Evolutionary conservation across 2,888 invertebrate genomes (phyloP).

Genomic region (Lissocephala sabroskyi): DNA sequence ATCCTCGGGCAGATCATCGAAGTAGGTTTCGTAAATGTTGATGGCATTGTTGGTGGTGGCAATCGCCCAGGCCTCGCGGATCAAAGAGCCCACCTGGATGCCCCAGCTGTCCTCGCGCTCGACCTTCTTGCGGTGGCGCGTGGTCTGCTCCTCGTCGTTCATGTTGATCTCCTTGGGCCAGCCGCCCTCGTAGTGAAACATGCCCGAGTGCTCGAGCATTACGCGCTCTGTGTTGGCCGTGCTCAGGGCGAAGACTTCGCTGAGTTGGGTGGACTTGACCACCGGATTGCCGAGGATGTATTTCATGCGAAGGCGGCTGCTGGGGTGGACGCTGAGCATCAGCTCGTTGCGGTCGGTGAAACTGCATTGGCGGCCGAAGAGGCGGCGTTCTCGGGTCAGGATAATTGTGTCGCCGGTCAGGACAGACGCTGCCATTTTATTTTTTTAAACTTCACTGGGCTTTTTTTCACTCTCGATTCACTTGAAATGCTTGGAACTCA

Average conservation of each 20-base stretch:
- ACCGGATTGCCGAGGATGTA: slow-evolving; percentile 78
- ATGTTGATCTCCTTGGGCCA: slow-evolving; percentile 85
- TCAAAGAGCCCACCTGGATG: slow-evolving; percentile 74
- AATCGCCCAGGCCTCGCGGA: slow-evolving; percentile 31
- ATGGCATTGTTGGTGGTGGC: slow-evolving; percentile 82
- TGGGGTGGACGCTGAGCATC: slow-evolving; percentile 77
- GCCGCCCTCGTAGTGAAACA: slow-evolving; percentile 86
- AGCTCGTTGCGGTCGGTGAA: slow-evolving; percentile 80
- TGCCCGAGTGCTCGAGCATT: slow-evolving; percentile 72
- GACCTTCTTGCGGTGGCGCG: slow-evolving; percentile 83
- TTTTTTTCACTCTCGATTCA: too few species aligned
- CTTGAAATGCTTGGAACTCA: too few species aligned
- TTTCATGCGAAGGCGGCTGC: slow-evolving; percentile 73
- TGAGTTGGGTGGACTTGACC: slow-evolving; percentile 76
- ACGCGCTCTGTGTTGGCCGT: slow-evolving; percentile 68
- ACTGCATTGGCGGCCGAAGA: slow-evolving; percentile 82
- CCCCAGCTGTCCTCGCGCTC: slow-evolving; percentile 86
- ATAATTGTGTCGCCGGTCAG: too few species aligned
- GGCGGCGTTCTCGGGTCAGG: slow-evolving; percentile 74
- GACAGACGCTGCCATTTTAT: too few species aligned
- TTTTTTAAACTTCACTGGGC: too few species aligned
- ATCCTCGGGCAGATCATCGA: slow-evolving; percentile 74
- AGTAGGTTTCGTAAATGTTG: slow-evolving; percentile 86
- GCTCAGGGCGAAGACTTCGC: slow-evolving; percentile 69
- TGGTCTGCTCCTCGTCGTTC: slow-evolving; percentile 80